A percentile compares a stretch with the other conserved stretches of the same genome.
Conservation (phyloP, 1,140 invertebrate genomes). For the Eciton burchellii region DNA sequence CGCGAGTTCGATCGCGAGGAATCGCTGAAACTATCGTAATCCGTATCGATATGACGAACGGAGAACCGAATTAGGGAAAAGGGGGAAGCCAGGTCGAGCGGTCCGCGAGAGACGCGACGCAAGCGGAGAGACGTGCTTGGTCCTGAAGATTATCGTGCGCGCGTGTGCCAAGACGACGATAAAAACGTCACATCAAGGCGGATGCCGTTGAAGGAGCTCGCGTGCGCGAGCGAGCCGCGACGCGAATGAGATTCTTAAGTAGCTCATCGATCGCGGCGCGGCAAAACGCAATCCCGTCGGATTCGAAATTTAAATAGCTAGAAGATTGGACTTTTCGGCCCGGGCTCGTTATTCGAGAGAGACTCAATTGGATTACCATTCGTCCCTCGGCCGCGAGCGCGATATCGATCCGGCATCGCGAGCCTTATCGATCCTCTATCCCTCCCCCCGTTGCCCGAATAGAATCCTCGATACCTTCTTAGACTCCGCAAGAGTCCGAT, state of each 20-base stretch:
- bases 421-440: neutral
- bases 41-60: too few species aligned
- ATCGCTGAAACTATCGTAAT: neutral
- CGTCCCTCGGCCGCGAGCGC: neutral
- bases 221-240: conserved; percentile 55
- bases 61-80: neutral
- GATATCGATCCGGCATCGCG: neutral
- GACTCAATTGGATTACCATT: neutral
- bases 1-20: neutral
- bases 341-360: neutral
- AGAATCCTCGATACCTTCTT: conserved; percentile 33
- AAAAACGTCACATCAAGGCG: conserved; percentile 59
- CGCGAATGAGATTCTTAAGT: conserved; percentile 49
- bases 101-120: conserved; percentile 1
- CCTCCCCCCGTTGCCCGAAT: neutral
- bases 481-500: conserved; percentile 52
- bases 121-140: neutral
- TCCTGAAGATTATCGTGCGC: conserved; percentile 18
- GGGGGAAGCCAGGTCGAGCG: neutral
- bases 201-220: conserved; percentile 49
- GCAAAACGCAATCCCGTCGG: conserved; percentile 21
- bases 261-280: conserved; percentile 21
- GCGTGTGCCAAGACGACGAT: conserved; percentile 34
- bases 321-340: conserved; percentile 8
- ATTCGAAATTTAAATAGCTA: conserved; percentile 5